A percentile compares a stretch with the other conserved stretches of the same genome.
phyloP scores from a whole-genome alignment of 2,113 vertebrate species.

The Ciconia stormi region DNA sequence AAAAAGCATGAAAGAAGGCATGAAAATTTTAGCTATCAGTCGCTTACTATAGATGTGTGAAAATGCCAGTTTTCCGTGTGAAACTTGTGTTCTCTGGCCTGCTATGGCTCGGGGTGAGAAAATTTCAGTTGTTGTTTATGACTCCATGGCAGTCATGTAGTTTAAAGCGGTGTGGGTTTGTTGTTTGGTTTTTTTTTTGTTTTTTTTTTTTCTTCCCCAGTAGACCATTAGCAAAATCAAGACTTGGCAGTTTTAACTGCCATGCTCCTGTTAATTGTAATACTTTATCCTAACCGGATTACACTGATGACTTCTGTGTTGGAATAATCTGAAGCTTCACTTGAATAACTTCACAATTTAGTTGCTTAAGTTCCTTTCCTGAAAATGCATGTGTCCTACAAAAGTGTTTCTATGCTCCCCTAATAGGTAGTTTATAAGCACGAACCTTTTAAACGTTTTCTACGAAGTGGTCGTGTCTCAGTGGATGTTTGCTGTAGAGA shows the following conservation, averaged over 20 bases:
- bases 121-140: neutral
- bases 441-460: rapidly evolving
- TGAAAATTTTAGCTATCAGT: neutral
- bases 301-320: neutral
- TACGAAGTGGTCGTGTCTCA: rapidly evolving
- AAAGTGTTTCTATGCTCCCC: no score
- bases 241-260: neutral
- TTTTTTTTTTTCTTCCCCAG: neutral
- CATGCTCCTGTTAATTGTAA: rapidly evolving
- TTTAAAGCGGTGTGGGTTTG: neutral
- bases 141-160: neutral
- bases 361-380: neutral
- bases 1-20: neutral
- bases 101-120: neutral
- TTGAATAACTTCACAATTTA: neutral
- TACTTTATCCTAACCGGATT: neutral
- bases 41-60: neutral
- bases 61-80: neutral
- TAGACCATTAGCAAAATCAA: neutral
- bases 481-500: rapidly evolving
- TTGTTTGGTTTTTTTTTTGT: neutral
- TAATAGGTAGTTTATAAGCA: neutral
- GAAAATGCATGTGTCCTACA: rapidly evolving
- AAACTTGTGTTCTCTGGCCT: neutral
- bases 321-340: neutral